These are phyloP conservation scores for Pachydiplax longipennis DNA, from an alignment of 2,888 invertebrate genomes.

Conservation along the genomic window DNA sequence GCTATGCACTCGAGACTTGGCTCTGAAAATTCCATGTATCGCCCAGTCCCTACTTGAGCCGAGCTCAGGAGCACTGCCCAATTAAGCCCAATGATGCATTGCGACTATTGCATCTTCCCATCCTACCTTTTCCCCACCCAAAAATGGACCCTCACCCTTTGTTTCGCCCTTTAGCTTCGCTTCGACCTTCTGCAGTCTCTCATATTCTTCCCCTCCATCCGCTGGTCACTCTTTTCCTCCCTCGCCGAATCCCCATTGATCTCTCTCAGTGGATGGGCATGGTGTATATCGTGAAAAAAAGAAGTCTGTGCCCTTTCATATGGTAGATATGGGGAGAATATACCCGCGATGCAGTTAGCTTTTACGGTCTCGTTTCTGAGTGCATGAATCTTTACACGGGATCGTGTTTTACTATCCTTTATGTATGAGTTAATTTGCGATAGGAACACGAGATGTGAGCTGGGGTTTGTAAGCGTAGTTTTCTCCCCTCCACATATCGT, in stretches of 20 bases:
- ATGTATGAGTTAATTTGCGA: too few species aligned
- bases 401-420: too few species aligned
- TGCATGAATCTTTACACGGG: too few species aligned
- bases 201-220: not conserved
- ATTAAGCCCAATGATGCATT: not conserved
- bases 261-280: not conserved
- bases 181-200: conserved; percentile 15
- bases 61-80: not conserved
- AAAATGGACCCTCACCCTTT: not conserved
- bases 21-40: not conserved
- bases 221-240: not conserved
- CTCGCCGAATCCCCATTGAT: not conserved
- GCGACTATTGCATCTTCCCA: not conserved
- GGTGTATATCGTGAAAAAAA: too few species aligned
- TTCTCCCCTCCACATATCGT: too few species aligned
- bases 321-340: too few species aligned
- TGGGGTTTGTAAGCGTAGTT: too few species aligned
- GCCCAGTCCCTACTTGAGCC: not conserved
- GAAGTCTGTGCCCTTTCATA: too few species aligned
- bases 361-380: too few species aligned
- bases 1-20: not conserved
- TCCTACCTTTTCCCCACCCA: not conserved
- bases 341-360: too few species aligned
- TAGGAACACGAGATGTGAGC: too few species aligned
- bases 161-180: conserved; percentile 25